Base-by-base conservation (phyloP, 2,888 invertebrate species). In the Calliopum simillimum region DNA sequence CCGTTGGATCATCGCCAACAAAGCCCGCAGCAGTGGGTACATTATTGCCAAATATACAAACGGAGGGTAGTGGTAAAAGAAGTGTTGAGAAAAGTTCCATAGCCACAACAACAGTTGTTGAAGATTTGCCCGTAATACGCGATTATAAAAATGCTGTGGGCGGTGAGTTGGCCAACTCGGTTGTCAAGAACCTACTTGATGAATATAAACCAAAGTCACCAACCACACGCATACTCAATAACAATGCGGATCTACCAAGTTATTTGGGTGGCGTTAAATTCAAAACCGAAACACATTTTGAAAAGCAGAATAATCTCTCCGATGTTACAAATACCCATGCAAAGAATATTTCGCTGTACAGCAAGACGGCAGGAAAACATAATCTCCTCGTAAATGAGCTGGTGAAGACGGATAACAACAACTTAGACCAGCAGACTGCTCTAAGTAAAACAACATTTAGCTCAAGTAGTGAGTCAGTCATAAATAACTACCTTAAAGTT, bases 401-500 rank as follows among this genome's bases (percentile, higher is more conserved):
- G 21, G 51, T 72, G 0, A 76, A 76, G 64, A 72, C 77, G 4
- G 83, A 83, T 8, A 82, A 80, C 33, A n/a, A n/a, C 8, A 80
- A 82, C 65, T 76, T 83, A 19, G 70, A 82, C 44, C 73, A 76
- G 3, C 73, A 76, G 3, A 74, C 72, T n/a, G 71, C 74, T 4
- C 67, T 67, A 11, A 12, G 19, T 14, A 73, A 73, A 4, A 61
- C 66, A 47, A 47, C 74, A 0, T 65, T 47, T 43, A 16, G 62
- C 13, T 64, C 70, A 25, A 79, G 76, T 23, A 79, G 81, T 47
- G 85, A 85, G 6, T 72, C 82, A 0, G 85, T 86, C 0, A 85
- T 86, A 0, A 86, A 81, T 65, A 86, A 86, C 55, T 86, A 86
- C 73, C 72, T 86, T 1, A 84, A 85, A 66, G 80, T 84, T 0